A percentile compares a stretch with the other conserved stretches of the same genome.
Evolutionary conservation across 2,888 invertebrate genomes (phyloP).

Genomic region (Marasmarcha lunaedactyla): DNA sequence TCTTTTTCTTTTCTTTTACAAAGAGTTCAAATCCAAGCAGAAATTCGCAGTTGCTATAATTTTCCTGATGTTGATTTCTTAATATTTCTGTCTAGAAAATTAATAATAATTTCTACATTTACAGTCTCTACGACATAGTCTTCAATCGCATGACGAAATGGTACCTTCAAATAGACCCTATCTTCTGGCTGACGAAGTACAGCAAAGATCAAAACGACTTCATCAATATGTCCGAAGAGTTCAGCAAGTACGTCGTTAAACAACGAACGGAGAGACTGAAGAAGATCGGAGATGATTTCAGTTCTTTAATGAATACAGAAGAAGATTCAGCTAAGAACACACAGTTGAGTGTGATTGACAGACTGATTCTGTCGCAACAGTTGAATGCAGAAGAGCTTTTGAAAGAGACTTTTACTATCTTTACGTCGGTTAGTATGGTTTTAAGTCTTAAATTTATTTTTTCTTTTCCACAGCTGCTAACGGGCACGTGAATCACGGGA

Average conservation of each 20-base stretch:
- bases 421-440: slow-evolving; percentile 40
- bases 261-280: slow-evolving; percentile 24
- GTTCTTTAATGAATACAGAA: slow-evolving; percentile 22
- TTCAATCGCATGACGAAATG: slow-evolving; percentile 51
- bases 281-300: slow-evolving; percentile 19
- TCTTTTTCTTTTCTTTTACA: too few species aligned
- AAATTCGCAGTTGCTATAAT: too few species aligned
- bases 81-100: too few species aligned
- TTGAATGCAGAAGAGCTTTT: slow-evolving; percentile 27
- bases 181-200: slow-evolving; percentile 31
- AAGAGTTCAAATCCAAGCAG: too few species aligned
- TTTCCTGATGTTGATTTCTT: too few species aligned
- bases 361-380: slow-evolving; percentile 39
- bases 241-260: slow-evolving; percentile 24
- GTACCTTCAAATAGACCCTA: slow-evolving; percentile 45
- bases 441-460: too few species aligned
- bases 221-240: slow-evolving; percentile 17
- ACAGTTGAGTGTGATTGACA: slow-evolving; percentile 43
- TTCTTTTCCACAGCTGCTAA: too few species aligned
- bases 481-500: not conserved
- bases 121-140: slow-evolving; percentile 35
- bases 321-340: slow-evolving; percentile 30
- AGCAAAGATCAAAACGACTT: slow-evolving; percentile 21
- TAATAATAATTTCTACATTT: too few species aligned
- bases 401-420: slow-evolving; percentile 44